Conservation (phyloP, 2,888 invertebrate species). For the Geophilus truncorum region DNA sequence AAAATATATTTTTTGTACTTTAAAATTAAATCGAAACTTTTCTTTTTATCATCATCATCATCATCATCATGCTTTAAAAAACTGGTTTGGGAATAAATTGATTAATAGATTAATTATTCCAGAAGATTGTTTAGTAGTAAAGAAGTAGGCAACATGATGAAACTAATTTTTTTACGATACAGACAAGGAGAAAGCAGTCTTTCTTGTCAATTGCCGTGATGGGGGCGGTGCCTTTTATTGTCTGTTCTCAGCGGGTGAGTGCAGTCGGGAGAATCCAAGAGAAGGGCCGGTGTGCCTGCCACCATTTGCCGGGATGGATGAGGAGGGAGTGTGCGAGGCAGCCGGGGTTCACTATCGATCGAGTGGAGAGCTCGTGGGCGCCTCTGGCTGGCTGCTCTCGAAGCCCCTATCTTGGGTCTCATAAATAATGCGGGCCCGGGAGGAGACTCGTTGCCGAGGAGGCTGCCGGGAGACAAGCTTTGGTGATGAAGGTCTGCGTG, state of each 20-base stretch:
- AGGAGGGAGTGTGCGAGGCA: constrained; percentile 20
- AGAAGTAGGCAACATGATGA: constrained; percentile 18
- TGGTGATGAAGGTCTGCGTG: constrained; percentile 32
- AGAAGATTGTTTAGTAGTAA: not conserved
- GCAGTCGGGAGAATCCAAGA: constrained; percentile 13
- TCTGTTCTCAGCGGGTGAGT: constrained; percentile 20
- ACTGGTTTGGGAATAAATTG: not conserved
- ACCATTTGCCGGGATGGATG: constrained; percentile 27
- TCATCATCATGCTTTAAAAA: not conserved
- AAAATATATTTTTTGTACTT: not conserved
- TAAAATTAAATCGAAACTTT: not conserved
- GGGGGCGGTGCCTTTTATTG: constrained; percentile 25
- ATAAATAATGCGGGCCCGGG: constrained; percentile 34
- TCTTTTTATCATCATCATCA: not conserved
- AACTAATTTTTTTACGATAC: constrained; percentile 27
- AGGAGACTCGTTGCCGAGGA: constrained; percentile 20
- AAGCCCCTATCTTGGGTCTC: constrained; percentile 31
- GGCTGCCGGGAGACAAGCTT: constrained; percentile 25
- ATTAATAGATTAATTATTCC: not conserved
- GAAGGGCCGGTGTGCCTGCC: constrained; percentile 17
- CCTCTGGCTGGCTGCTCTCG: constrained; percentile 21
- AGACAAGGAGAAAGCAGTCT: constrained; percentile 21
- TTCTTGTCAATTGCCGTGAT: constrained; percentile 22
- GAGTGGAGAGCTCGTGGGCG: constrained; percentile 29
- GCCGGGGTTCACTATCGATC: constrained; percentile 32